A percentile compares a stretch with the other conserved stretches of the same genome.
Conservation (phyloP, 2,888 invertebrate species). For the Artemia sp. region DNA sequence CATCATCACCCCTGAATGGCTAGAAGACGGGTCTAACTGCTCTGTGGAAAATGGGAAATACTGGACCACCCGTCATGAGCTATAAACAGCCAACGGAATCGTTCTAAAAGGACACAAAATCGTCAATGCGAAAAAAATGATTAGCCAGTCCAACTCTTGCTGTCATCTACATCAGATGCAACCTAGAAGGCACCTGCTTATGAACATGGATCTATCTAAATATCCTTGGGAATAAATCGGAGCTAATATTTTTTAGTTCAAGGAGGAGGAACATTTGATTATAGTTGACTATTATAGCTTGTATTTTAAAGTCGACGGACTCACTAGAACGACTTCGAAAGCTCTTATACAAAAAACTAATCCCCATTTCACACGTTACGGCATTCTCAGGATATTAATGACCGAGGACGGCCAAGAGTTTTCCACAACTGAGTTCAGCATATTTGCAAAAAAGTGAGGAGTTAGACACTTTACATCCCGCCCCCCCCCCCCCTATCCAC, state of each 20-base stretch:
- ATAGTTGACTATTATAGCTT: slow-evolving; percentile 19
- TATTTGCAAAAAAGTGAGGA: no score
- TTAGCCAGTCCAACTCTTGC: no score
- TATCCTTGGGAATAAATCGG: background rate
- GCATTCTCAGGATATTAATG: no score
- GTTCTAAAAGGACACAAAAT: slow-evolving; percentile 19
- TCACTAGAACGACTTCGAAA: no score
- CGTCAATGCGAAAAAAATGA: slow-evolving; percentile 16
- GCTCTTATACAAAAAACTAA: no score
- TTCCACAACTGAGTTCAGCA: no score
- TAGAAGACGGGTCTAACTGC: background rate
- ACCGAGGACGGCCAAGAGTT: no score
- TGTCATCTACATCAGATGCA: background rate
- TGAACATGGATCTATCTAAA: slow-evolving; percentile 15
- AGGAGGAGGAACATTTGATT: slow-evolving; percentile 21
- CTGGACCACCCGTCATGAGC: slow-evolving; percentile 16
- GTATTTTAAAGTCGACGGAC: no score
- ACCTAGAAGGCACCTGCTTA: slow-evolving; percentile 17
- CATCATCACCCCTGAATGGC: background rate
- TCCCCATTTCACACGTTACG: no score
- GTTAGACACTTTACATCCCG: no score
- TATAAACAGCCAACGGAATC: slow-evolving; percentile 15
- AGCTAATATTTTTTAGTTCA: slow-evolving; percentile 19
- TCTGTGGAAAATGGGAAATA: background rate
- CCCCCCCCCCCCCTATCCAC: slow-evolving; percentile 7